Percentiles rank a stretch among this genome's conserved stretches.
Conservation (phyloP, 1,140 invertebrate species). For the Lepeophtheirus salmonis region DNA sequence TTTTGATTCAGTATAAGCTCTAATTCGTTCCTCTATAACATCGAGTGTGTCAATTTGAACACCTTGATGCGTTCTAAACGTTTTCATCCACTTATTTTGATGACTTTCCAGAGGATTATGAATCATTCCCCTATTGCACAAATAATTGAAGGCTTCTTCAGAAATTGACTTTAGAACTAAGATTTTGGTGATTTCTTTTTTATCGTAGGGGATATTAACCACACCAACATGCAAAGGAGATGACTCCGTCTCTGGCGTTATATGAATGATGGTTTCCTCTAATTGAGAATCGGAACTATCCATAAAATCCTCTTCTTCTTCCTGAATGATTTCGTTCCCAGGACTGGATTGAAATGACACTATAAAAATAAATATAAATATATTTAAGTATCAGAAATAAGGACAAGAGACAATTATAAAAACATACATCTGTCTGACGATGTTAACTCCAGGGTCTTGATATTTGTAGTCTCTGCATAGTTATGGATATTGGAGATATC, state of each 20-base stretch:
- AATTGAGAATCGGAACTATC: no score
- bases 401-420: no score
- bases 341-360: no score
- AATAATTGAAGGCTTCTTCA: not conserved
- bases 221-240: not conserved
- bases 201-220: not conserved
- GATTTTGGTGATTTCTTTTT: not conserved
- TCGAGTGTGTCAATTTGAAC: not conserved
- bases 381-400: no score
- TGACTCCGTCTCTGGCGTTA: not conserved
- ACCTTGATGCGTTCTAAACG: not conserved
- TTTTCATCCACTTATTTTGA: not conserved
- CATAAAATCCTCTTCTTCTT: no score
- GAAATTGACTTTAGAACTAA: not conserved
- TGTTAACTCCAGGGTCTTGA: no score
- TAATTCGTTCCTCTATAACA: not conserved
- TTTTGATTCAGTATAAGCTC: not conserved
- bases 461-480: no score
- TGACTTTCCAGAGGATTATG: not conserved
- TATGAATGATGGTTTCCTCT: not conserved
- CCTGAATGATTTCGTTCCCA: no score
- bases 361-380: no score
- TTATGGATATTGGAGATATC: no score
- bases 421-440: no score
- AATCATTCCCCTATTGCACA: not conserved